Evolutionary conservation across 2,113 vertebrate genomes (phyloP).

Genomic region (Oncorhynchus masou): DNA sequence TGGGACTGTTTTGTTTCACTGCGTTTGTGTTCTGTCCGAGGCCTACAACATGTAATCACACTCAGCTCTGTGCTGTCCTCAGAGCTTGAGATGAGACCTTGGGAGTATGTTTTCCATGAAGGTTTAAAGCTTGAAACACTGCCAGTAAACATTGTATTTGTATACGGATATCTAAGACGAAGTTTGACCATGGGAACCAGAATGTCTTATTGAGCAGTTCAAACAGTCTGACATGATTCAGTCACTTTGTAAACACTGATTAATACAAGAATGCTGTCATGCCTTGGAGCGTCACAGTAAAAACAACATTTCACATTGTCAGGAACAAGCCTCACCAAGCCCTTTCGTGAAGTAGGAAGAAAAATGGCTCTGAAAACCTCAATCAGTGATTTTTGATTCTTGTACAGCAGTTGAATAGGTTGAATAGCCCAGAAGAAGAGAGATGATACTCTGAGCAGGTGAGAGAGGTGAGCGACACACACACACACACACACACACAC

Average conservation of each 20-base stretch:
- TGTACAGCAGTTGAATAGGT: constrained; percentile 9
- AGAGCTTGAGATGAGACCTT: constrained; percentile 23
- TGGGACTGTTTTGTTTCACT: constrained; percentile 34
- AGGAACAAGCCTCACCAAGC: constrained; percentile 31
- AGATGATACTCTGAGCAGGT: constrained; percentile 5
- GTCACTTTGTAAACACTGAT: background rate
- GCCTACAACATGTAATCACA: constrained; percentile 25
- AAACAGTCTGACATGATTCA: background rate
- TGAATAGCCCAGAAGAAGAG: background rate
- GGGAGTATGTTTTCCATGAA: background rate
- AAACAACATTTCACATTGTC: background rate
- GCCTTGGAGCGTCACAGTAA: background rate
- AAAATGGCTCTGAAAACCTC: constrained; percentile 24
- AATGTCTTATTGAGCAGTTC: constrained; percentile 4
- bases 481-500: no score
- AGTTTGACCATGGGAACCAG: background rate
- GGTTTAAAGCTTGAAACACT: background rate
- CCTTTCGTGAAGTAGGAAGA: constrained; percentile 27
- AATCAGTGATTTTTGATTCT: constrained; percentile 35
- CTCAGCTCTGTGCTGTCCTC: background rate
- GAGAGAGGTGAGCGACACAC: no score
- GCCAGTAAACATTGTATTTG: constrained; percentile 43
- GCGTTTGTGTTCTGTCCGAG: background rate
- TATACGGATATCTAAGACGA: constrained; percentile 7
- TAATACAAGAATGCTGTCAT: background rate